A percentile compares a stretch with the other conserved stretches of the same genome.
phyloP scores from a whole-genome alignment of 2,797 vertebrate genomes.

The Pseudochirops corinnae region DNA sequence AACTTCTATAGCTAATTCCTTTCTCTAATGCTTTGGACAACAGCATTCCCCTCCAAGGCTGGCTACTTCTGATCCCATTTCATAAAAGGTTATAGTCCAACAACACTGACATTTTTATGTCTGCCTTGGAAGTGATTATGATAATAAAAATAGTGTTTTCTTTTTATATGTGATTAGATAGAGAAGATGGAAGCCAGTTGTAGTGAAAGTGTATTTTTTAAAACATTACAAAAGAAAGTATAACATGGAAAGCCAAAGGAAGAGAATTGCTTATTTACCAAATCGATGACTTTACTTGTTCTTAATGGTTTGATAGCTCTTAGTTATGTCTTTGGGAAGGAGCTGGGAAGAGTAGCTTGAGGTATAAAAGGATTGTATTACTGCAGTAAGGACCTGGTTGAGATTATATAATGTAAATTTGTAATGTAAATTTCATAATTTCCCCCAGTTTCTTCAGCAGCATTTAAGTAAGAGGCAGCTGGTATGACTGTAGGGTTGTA shows the following conservation, averaged over 20 bases:
- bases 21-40: slow-evolving; percentile 35
- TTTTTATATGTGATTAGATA: slow-evolving; percentile 73
- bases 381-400: not conserved
- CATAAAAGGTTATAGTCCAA: slow-evolving; percentile 48
- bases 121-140: slow-evolving; percentile 63
- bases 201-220: slow-evolving; percentile 34
- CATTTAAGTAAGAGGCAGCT: not conserved
- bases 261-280: not conserved
- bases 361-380: not conserved
- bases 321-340: slow-evolving; percentile 42
- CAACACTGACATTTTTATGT: slow-evolving; percentile 64
- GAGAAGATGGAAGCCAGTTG: slow-evolving; percentile 67
- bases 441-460: not conserved
- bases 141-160: slow-evolving; percentile 72
- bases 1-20: slow-evolving; percentile 63
- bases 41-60: slow-evolving; percentile 51
- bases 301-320: slow-evolving; percentile 24
- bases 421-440: not conserved
- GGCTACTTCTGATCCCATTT: slow-evolving; percentile 48
- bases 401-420: not conserved
- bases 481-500: not conserved
- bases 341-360: slow-evolving; percentile 20
- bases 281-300: slow-evolving; percentile 9
- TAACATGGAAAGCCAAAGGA: slow-evolving; percentile 16
- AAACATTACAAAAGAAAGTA: slow-evolving; percentile 31